These are phyloP conservation scores for Thymallus thymallus DNA, from an alignment of 2,113 vertebrate species.

Conservation along the genomic window DNA sequence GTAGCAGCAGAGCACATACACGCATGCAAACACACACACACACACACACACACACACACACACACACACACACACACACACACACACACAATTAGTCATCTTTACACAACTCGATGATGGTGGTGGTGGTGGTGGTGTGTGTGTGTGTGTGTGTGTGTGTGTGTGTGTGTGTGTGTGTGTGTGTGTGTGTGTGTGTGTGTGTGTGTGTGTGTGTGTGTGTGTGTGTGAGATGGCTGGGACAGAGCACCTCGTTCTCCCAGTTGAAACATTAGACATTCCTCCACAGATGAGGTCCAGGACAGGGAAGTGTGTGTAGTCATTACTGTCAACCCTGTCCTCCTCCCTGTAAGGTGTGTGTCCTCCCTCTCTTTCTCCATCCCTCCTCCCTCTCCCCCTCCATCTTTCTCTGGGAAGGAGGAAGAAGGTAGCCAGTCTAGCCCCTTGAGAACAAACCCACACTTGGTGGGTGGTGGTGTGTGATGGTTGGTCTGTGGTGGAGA, in stretches of 20 bases:
- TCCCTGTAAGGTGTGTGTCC: constrained; percentile 1
- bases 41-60: constrained; percentile 15
- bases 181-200: constrained; percentile 2
- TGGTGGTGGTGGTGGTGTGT: not conserved
- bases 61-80: constrained; percentile 10
- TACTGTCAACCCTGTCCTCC: constrained; percentile 33
- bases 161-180: constrained; percentile 1
- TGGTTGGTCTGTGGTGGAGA: not conserved
- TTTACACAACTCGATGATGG: constrained; percentile 11
- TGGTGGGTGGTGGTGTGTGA: not conserved
- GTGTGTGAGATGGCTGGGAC: constrained; percentile 39
- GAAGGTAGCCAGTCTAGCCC: constrained; percentile 16
- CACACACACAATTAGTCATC: constrained; percentile 35
- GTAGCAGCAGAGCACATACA: not conserved
- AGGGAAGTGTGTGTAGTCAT: constrained; percentile 53
- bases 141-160: constrained; percentile 12
- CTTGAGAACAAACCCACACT: constrained; percentile 26
- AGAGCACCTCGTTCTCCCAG: constrained; percentile 58
- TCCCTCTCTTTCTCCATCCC: not conserved
- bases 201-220: constrained; percentile 2
- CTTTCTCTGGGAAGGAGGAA: not conserved
- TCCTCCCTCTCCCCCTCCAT: not conserved
- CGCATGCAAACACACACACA: not conserved
- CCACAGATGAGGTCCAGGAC: constrained; percentile 61
- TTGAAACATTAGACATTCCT: constrained; percentile 73